Evolutionary conservation across 1,140 invertebrate genomes (phyloP).

Genomic region (Papilio polytes): DNA sequence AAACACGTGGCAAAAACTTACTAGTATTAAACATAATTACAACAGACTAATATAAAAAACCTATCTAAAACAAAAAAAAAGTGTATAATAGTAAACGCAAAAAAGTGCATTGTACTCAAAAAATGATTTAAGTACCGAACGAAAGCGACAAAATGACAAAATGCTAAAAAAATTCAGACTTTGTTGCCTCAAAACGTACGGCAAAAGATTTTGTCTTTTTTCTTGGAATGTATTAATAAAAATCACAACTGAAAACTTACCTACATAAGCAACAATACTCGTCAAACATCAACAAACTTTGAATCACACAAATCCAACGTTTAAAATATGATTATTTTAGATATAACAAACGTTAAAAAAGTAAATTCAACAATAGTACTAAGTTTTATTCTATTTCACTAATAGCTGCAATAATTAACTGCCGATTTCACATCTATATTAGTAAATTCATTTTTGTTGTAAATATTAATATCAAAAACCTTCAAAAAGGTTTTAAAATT

Average conservation of each 20-base stretch:
- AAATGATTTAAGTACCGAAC: conserved; percentile 59
- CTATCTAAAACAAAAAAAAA: conserved; percentile 55
- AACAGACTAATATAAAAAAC: conserved; percentile 46
- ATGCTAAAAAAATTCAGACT: conserved; percentile 63
- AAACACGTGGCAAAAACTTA: conserved; percentile 38
- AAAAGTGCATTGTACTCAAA: conserved; percentile 69
- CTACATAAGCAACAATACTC: conserved; percentile 53
- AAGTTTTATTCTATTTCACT: conserved; percentile 52
- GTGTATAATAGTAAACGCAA: conserved; percentile 66
- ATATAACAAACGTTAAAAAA: conserved; percentile 73
- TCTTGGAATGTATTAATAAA: conserved; percentile 76
- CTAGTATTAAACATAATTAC: conserved; percentile 46
- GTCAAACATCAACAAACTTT: conserved; percentile 69
- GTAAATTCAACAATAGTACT: conserved; percentile 74
- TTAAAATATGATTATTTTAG: conserved; percentile 46
- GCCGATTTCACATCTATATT: conserved; percentile 43
- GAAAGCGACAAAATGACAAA: conserved; percentile 39
- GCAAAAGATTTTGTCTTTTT: conserved; percentile 68
- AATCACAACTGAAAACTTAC: conserved; percentile 61
- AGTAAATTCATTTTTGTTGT: conserved; percentile 52
- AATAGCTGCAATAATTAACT: conserved; percentile 36
- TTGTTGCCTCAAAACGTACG: conserved; percentile 67
- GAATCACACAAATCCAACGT: conserved; percentile 60
- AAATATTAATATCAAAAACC: conserved; percentile 43
- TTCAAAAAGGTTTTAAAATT: conserved; percentile 51